Evolutionary conservation across 2,888 invertebrate species (phyloP).

Genomic region (Drosophila barbarae): DNA sequence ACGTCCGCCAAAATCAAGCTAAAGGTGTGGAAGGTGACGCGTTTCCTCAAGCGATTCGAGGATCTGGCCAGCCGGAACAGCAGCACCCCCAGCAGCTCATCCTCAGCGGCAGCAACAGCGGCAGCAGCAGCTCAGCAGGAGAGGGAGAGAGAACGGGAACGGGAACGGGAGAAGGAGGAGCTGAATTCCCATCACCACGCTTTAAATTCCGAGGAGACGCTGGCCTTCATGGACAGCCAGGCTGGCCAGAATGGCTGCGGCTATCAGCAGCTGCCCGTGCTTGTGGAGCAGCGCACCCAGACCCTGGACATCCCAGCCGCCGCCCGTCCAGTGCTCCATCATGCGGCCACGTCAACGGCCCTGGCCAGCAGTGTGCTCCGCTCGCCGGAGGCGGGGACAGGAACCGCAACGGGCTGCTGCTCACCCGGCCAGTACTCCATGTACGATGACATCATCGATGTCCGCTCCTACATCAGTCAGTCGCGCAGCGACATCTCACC

Average conservation of each 20-base stretch:
- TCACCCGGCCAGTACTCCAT: conserved; percentile 81
- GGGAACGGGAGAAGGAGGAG: conserved; percentile 29
- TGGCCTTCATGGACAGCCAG: conserved; percentile 69
- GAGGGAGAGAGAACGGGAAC: conserved; percentile 1
- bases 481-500: conserved; percentile 87
- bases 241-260: conserved; percentile 71
- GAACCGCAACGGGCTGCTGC: conserved; percentile 77
- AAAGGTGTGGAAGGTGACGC: conserved; percentile 86
- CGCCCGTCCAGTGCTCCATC: conserved; percentile 71
- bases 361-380: conserved; percentile 54
- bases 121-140: conserved; percentile 14
- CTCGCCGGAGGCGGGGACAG: conserved; percentile 48
- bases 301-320: conserved; percentile 79
- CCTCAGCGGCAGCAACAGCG: not conserved
- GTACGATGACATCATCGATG: conserved; percentile 85
- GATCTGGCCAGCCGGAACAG: conserved; percentile 49
- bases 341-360: conserved; percentile 68
- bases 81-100: not conserved
- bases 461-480: conserved; percentile 87
- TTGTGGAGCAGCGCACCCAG: conserved; percentile 81
- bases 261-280: conserved; percentile 85
- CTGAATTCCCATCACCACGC: conserved; percentile 23
- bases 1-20: conserved; percentile 78
- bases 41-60: conserved; percentile 84
- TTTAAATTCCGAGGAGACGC: conserved; percentile 60